phyloP scores from a whole-genome alignment of 2,797 vertebrate genomes.

The Scolopax rusticola region DNA sequence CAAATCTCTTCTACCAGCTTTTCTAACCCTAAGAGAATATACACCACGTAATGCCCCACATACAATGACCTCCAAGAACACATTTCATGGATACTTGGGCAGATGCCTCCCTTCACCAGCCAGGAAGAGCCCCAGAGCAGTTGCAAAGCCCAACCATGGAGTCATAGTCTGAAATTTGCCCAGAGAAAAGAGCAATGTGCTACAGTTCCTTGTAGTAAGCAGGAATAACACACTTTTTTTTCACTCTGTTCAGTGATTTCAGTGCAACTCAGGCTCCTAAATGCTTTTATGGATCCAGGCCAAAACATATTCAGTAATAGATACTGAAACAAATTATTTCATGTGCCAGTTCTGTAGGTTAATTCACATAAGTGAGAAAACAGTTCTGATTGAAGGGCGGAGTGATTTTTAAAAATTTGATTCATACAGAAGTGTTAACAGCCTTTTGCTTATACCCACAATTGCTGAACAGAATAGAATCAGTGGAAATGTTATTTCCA shows the following conservation, averaged over 20 bases:
- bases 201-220: slow-evolving; percentile 25
- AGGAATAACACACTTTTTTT: slow-evolving; percentile 19
- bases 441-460: slow-evolving; percentile 62
- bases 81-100: neutral
- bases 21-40: neutral
- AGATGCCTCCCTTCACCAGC: neutral
- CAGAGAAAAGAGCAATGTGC: slow-evolving; percentile 10
- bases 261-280: slow-evolving; percentile 49
- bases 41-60: neutral
- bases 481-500: slow-evolving; percentile 71
- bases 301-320: slow-evolving; percentile 70
- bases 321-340: slow-evolving; percentile 68
- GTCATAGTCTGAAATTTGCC: neutral
- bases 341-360: slow-evolving; percentile 70
- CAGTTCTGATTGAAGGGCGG: slow-evolving; percentile 66
- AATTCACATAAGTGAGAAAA: slow-evolving; percentile 73
- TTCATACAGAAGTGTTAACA: slow-evolving; percentile 69
- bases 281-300: slow-evolving; percentile 64
- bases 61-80: neutral
- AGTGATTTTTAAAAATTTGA: slow-evolving; percentile 69
- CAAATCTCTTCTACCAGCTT: neutral
- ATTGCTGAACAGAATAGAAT: slow-evolving; percentile 62
- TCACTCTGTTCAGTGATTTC: slow-evolving; percentile 28
- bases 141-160: neutral
- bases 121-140: neutral